Percentiles rank a stretch among this genome's conserved stretches.
Evolutionary conservation across 37 sponge, comb jelly and placozoan genomes (phyloP).

Genomic region (Beroe forskalii): DNA sequence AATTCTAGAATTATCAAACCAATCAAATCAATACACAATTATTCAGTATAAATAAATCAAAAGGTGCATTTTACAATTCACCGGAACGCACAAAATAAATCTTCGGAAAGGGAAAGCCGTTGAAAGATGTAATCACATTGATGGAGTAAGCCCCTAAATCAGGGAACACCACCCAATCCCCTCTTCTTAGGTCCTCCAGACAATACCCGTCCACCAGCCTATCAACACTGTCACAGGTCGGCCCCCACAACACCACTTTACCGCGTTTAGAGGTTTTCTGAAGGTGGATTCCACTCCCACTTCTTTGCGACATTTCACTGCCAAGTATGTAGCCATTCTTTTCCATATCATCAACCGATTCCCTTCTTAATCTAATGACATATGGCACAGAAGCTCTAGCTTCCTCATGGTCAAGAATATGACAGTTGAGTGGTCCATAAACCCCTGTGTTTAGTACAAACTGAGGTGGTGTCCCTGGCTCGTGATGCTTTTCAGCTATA

Average conservation of each 20-base stretch:
- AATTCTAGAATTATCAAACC: too few relatives aligned
- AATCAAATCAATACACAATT: too few relatives aligned
- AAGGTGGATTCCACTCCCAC: background rate
- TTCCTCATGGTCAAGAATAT: background rate
- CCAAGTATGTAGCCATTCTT: background rate
- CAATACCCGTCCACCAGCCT: conserved; percentile 45
- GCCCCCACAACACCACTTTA: conserved; percentile 49
- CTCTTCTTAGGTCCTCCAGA: background rate
- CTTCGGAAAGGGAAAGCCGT: background rate
- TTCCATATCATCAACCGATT: background rate
- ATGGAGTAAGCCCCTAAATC: conserved; percentile 17
- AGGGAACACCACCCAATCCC: conserved; percentile 46
- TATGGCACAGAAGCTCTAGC: conserved; percentile 47
- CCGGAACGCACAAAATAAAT: conserved; percentile 1
- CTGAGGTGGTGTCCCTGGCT: background rate
- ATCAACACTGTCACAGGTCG: conserved; percentile 51
- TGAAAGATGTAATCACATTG: conserved; percentile 9
- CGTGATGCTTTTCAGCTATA: conserved; percentile 24
- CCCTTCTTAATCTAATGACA: background rate
- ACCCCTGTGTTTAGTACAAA: conserved; percentile 50
- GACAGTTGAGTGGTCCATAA: background rate
- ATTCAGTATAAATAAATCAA: too few relatives aligned
- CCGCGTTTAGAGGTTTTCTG: background rate
- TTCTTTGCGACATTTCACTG: background rate
- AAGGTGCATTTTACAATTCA: background rate